Conservation (phyloP, 2,113 vertebrate genomes). For the Hylia prasina region DNA sequence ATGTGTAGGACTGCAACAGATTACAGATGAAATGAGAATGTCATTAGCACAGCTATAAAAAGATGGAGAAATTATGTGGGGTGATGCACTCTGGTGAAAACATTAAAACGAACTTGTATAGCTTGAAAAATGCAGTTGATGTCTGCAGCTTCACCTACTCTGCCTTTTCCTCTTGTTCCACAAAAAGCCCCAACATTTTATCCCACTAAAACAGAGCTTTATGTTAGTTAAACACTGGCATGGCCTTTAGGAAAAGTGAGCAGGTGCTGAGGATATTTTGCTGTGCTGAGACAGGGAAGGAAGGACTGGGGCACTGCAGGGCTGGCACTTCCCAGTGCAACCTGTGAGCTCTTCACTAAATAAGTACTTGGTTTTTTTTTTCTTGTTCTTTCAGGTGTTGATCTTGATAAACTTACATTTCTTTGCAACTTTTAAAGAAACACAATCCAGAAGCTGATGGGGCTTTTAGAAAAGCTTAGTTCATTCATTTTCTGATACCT, state of each 20-base stretch:
- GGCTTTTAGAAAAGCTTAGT: not conserved
- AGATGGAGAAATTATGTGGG: not conserved
- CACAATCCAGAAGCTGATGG: not conserved
- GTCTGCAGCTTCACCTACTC: not conserved
- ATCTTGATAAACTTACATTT: not conserved
- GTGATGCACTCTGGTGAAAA: not conserved
- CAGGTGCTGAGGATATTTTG: not conserved
- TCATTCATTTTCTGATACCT: not conserved
- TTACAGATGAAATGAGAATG: conserved; percentile 6
- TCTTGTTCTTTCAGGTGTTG: not conserved
- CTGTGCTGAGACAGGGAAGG: not conserved
- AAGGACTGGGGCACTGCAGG: not conserved
- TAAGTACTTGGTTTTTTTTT: not conserved
- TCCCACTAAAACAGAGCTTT: not conserved
- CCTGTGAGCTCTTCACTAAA: not conserved
- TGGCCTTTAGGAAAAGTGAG: not conserved
- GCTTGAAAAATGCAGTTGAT: not conserved
- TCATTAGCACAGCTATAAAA: conserved; percentile 19
- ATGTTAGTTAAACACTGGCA: fast-evolving
- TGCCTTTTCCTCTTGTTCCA: not conserved
- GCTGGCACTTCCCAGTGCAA: not conserved
- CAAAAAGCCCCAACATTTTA: not conserved
- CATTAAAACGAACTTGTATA: not conserved
- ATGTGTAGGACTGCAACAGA: conserved; percentile 1
- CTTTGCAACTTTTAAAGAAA: not conserved